Evolutionary conservation across 1,140 invertebrate genomes (phyloP).

Genomic region (Diplogasteroides magnus): DNA sequence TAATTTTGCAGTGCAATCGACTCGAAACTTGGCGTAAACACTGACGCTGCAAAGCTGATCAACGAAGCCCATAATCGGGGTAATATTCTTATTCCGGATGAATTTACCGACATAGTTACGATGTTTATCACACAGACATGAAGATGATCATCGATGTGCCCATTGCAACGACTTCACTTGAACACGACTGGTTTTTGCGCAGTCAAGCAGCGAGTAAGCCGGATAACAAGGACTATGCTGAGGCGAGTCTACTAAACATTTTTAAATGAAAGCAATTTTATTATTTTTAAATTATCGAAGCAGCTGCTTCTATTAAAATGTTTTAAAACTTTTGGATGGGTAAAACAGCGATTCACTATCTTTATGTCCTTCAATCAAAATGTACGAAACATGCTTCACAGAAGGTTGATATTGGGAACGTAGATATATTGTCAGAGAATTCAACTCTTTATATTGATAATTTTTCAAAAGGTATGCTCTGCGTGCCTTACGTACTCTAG

Average conservation of each 20-base stretch:
- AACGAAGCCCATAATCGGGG: slow-evolving; percentile 37
- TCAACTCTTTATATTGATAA: no score
- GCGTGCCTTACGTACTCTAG: no score
- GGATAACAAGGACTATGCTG: slow-evolving; percentile 24
- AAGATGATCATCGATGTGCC: slow-evolving; percentile 46
- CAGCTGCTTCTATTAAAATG: no score
- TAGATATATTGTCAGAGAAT: no score
- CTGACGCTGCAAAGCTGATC: slow-evolving; percentile 42
- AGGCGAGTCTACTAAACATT: no score
- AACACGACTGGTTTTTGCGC: slow-evolving; percentile 46
- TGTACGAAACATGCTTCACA: neutral
- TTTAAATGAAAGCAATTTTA: no score
- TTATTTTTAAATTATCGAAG: no score
- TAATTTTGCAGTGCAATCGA: slow-evolving; percentile 26
- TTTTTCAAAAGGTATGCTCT: no score
- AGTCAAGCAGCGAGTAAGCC: slow-evolving; percentile 20
- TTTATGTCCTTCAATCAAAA: neutral
- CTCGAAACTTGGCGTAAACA: slow-evolving; percentile 35
- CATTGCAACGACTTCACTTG: slow-evolving; percentile 44
- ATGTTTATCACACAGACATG: slow-evolving; percentile 23
- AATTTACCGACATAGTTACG: neutral
- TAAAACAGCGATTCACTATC: no score
- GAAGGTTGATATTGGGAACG: slow-evolving; percentile 20
- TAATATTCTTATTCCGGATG: no score
- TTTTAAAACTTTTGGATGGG: no score